Base-by-base conservation (phyloP, 2,797 vertebrate genomes). In the Silurus lanzhouensis region DNA sequence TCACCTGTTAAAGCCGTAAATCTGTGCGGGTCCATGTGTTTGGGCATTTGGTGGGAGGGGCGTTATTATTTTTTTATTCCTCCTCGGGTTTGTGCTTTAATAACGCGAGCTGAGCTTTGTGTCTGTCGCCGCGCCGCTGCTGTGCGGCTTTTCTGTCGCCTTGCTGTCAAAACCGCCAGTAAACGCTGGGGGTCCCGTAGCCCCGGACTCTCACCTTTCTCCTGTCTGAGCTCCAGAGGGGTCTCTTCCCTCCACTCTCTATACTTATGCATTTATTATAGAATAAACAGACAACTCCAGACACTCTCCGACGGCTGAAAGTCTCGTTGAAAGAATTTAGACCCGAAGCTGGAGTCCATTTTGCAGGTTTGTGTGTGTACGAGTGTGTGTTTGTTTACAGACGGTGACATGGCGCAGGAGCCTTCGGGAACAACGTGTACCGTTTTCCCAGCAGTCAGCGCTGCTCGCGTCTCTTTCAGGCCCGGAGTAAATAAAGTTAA, bases 301-400 rank as follows among this genome's bases (percentile, higher is more conserved):
- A 78, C 78, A 25, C 17, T 66, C 13, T 0, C 38, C 38, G 55
- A 25, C 71, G 25, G 57, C 1, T 55, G 48, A 31, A 31, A 81
- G 79, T 67, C 13, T n/a, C n/a, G 25, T 22, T 70, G 72, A 22
- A 58, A 14, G 52, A 27, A 22, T n/a, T 81, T 25, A 87, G 86
- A 88, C 52, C 76, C 86, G 77, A 79, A 87, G 82, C 81, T 87
- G 89, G 52, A 92, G 91, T 94, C 93, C 94, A 95, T 94, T 95
- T 95, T 93, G 92, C 93, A 80, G 84, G 52, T 52, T 86, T 84
- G 13, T 13, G 79, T 13, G 79, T 52, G 48, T 52, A 52, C 9
- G 13, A 6, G 79, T 27, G 60, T 27, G 60, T 92, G 87, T 95
- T 93, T 95, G 93, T 94, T 92, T 92, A 91, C 89, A 88, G 89